Evolutionary conservation across 2,113 vertebrate genomes (phyloP).

Genomic region (Oenanthe oenanthe): DNA sequence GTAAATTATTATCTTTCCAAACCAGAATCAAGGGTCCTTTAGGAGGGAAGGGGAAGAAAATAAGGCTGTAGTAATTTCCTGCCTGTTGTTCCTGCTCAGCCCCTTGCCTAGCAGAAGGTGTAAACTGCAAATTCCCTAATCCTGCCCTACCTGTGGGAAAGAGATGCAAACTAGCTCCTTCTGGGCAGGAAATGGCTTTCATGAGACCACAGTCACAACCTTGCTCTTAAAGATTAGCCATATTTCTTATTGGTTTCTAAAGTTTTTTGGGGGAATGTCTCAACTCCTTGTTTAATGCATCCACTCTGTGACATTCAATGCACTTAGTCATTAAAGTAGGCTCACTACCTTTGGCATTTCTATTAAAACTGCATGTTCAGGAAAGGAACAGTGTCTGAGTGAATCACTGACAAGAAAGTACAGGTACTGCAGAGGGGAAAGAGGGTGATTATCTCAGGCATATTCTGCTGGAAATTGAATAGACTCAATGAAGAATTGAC

Average conservation of each 20-base stretch:
- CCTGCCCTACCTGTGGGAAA: background rate
- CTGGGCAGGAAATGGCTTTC: background rate
- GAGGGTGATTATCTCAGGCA: background rate
- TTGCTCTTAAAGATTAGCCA: background rate
- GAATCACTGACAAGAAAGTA: slow-evolving; percentile 19
- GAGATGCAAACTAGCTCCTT: background rate
- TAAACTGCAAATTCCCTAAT: background rate
- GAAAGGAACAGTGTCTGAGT: background rate
- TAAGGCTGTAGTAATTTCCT: background rate
- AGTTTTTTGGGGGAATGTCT: background rate
- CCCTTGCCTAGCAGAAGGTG: background rate
- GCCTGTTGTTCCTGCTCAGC: background rate
- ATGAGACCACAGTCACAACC: background rate
- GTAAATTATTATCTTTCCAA: background rate
- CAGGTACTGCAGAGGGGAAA: background rate
- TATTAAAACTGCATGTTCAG: slow-evolving; percentile 29
- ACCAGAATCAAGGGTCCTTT: background rate
- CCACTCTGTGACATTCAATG: background rate
- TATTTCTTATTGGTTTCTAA: background rate
- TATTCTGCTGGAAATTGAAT: background rate
- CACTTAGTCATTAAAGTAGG: background rate
- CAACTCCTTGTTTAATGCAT: background rate
- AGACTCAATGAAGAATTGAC: background rate
- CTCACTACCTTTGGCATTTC: slow-evolving; percentile 14
- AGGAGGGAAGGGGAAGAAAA: background rate